Evolutionary conservation across 2,797 vertebrate species (phyloP), one percentile per base, ranked within the genome.

Genomic region (Lateolabrax maculatus): DNA sequence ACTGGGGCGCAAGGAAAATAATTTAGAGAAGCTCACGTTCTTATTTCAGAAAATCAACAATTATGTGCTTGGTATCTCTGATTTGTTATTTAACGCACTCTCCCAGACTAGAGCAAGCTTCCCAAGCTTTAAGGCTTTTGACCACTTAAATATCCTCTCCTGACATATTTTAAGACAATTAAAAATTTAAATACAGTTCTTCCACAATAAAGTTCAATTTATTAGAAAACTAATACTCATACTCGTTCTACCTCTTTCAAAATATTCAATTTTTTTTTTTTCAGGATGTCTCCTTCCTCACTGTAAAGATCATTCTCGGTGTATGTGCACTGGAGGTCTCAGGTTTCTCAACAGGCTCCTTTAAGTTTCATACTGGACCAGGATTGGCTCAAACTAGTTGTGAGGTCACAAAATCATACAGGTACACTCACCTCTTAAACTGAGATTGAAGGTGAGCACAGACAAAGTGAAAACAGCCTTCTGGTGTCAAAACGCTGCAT

Each of bases 41-140:
- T 63, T 51, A 13, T 44, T 57, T 25, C 15, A 72, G 8, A 58
- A 65, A 71, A 70, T 73, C 63, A 52, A 65, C 49, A 21, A 27
- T 57, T 37, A 27, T 34, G 37, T 44, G 34, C 37, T 48, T 21
- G 31, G 56, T 76, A 31, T 49, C 43, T 62, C 21, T 21, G 9
- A 37, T 39, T 44, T 27, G 64, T 25, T 43, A 10, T n/a, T n/a
- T 3, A 64, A 51, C 23, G 76, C 25, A 68, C 51, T 64, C 29
- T 63, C 46, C 64, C 39, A 12, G 25, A 56, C 15, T 1, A 49
- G 6, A 39, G 9, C 25, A 23, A 34, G 36, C n/a, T 31, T 29
- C 8, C 5, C 27, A 21, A 53, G 7, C 15, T 37, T n/a, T 23
- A 6, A 18, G 15, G 27, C 29, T 16, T 9, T 1, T 36, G 9